Evolutionary conservation across 2,888 invertebrate genomes (phyloP).

Genomic region (Pollenia griseotomentosa): DNA sequence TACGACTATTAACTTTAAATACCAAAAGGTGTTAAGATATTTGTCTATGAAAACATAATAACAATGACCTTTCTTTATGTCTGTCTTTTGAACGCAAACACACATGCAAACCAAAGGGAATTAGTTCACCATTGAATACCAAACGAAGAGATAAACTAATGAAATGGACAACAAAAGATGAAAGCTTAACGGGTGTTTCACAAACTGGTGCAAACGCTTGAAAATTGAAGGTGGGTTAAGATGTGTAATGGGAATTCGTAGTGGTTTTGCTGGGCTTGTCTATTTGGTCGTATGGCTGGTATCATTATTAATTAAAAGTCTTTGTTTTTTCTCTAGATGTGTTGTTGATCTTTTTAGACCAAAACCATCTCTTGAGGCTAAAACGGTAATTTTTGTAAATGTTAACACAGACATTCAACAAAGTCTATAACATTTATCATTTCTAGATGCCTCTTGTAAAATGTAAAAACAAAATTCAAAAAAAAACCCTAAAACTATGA

Average conservation of each 20-base stretch:
- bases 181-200: conserved; percentile 55
- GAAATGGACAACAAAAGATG: conserved; percentile 53
- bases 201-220: conserved; percentile 1
- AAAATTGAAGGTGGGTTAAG: not conserved
- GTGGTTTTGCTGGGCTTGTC: conserved; percentile 39
- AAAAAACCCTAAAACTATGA: not conserved
- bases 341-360: conserved; percentile 62
- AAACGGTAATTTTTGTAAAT: conserved; percentile 72
- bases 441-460: conserved; percentile 36
- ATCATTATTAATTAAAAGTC: conserved; percentile 70
- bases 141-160: conserved; percentile 18
- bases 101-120: conserved; percentile 45
- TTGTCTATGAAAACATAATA: conserved; percentile 73
- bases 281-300: conserved; percentile 47
- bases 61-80: conserved; percentile 71
- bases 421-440: conserved; percentile 71
- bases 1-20: conserved; percentile 61
- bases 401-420: conserved; percentile 67
- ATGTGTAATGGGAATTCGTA: not conserved
- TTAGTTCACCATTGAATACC: conserved; percentile 18
- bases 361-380: conserved; percentile 67
- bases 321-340: conserved; percentile 20
- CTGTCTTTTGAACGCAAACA: not conserved
- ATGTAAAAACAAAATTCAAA: not conserved
- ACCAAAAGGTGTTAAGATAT: conserved; percentile 75